Evolutionary conservation across 2,113 vertebrate genomes (phyloP), one percentile per base, ranked within the genome.

Genomic region (Oncorhynchus kisutch): DNA sequence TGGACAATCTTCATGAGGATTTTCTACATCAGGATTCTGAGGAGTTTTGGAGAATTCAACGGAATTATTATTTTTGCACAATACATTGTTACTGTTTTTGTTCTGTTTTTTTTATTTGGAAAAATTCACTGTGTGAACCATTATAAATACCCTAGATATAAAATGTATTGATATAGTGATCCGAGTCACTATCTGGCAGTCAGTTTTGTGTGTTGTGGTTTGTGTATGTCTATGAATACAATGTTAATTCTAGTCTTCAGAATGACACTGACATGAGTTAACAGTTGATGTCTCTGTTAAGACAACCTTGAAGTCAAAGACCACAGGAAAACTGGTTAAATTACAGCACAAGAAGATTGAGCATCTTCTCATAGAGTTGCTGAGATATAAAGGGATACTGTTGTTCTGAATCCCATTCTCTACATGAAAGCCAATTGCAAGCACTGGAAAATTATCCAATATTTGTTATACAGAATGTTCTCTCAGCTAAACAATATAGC

Each of bases 171-270:
- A 84, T 84, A 76, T 83, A 90, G 87, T 70, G 85, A 82, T 72
- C 73, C 0, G 80, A 68, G 82, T 86, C 79, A 70, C 81, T 71
- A 84, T 88, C 88, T 91, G 88, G 90, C 92, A 93, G 92, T 91
- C 79, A 81, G 86, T 73, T 72, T 65, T 72, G n/a, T 67, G 25
- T 65, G 34, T 24, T 59, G 12, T 24, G 29, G n/a, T 75, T 59
- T 68, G 20, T 66, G 3, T 27, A 16, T 66, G 65, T 31, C 12
- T 67, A 29, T 16, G 67, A 18, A 34, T 34, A 11, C 6, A 68
- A 29, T 68, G 29, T 31, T 34, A 16, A 68, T 68, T 20, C 18
- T 8, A 78, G 65, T 34, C 62, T 76, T 75, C 77, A 75, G 45
- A n/a, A 39, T 66, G 74, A 68, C 22, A 70, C 27, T 66, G 67